Conservation (phyloP, 2,797 vertebrate genomes). For the Diceros bicornis region DNA sequence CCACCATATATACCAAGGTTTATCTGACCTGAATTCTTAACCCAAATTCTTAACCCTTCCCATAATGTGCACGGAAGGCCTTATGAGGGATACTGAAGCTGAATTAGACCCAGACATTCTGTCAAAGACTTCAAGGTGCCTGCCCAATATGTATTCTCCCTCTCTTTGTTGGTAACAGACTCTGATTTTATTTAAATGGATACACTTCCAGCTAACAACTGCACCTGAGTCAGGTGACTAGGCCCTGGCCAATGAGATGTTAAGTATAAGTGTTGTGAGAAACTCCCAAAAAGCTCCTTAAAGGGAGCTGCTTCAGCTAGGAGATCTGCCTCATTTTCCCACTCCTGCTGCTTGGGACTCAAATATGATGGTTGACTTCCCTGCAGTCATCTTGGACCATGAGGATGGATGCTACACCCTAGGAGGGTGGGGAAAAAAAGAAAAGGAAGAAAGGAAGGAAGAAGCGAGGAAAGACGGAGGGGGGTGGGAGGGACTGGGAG, state of each 20-base stretch:
- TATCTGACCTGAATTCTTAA: neutral
- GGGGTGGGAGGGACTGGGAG: accelerated
- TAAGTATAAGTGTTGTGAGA: accelerated
- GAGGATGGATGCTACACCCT: neutral
- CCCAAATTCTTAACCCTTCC: neutral
- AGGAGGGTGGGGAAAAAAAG: neutral
- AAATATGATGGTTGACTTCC: neutral
- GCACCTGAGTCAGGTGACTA: neutral
- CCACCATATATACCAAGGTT: neutral
- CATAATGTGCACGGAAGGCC: neutral
- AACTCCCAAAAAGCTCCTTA: neutral
- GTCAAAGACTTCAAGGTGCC: neutral
- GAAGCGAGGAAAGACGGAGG: accelerated
- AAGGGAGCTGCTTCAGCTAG: neutral
- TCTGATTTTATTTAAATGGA: neutral
- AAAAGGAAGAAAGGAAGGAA: accelerated
- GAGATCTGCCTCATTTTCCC: accelerated
- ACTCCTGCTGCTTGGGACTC: neutral
- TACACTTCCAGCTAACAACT: neutral
- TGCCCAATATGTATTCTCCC: accelerated
- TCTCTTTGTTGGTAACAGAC: neutral
- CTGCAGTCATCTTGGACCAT: neutral
- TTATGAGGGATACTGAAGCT: neutral
- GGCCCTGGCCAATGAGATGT: neutral
- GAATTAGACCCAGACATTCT: neutral